phyloP scores from a whole-genome alignment of 2,797 vertebrate species.

The Huso huso region DNA sequence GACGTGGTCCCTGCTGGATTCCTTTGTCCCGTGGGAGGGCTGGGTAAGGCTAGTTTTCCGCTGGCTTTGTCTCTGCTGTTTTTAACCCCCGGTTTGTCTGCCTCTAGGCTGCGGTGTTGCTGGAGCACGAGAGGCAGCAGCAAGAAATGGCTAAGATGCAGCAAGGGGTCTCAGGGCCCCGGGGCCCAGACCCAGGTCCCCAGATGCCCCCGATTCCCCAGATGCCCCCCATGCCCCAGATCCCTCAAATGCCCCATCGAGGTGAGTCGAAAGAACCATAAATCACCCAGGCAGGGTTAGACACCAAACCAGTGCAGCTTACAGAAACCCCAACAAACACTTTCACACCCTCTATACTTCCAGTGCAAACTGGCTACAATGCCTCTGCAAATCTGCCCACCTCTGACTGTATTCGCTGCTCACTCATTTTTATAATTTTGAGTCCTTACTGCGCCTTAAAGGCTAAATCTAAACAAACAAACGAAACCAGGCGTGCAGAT shows the following conservation, averaged over 20 bases:
- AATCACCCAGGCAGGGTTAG: constrained; percentile 23
- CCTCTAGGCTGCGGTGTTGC: constrained; percentile 64
- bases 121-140: constrained; percentile 74
- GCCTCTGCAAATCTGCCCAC: no score
- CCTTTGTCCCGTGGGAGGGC: no score
- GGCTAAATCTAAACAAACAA: no score
- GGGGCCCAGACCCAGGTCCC: constrained; percentile 28
- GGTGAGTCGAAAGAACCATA: constrained; percentile 31
- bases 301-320: constrained; percentile 29
- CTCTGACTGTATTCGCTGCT: no score
- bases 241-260: constrained; percentile 23
- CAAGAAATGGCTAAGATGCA: constrained; percentile 72
- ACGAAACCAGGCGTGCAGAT: no score
- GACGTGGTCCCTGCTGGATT: no score
- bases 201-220: neutral
- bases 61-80: neutral
- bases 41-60: no score
- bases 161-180: constrained; percentile 37
- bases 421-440: no score
- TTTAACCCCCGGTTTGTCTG: neutral
- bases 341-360: no score
- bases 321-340: no score
- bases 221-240: constrained; percentile 19
- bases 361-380: no score
- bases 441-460: no score